Percentiles rank a stretch among this genome's conserved stretches.
Evolutionary conservation across 2,797 vertebrate species (phyloP).

Genomic region (Rhabdophis nuchalis): DNA sequence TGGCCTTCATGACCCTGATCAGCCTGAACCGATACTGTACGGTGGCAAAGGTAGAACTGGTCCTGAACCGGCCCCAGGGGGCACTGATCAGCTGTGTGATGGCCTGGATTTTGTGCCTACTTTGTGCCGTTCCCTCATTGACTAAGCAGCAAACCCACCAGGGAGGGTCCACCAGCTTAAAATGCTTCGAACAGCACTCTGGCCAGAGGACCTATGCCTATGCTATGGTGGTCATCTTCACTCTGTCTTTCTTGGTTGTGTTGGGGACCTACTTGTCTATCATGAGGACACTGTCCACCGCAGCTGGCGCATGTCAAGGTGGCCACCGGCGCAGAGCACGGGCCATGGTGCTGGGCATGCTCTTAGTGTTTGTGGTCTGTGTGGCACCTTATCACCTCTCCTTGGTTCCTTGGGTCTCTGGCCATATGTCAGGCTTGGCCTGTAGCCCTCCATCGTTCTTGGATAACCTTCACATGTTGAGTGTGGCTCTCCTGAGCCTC

Average conservation of each 20-base stretch:
- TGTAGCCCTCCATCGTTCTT: constrained; percentile 14
- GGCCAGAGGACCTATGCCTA: constrained; percentile 39
- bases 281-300: constrained; percentile 21
- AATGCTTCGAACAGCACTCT: constrained; percentile 58
- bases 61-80: constrained; percentile 9
- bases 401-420: constrained; percentile 60
- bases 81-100: constrained; percentile 27
- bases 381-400: constrained; percentile 65
- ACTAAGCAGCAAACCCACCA: constrained; percentile 44
- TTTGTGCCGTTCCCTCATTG: constrained; percentile 52
- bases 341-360: constrained; percentile 62
- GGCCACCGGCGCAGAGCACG: constrained; percentile 50
- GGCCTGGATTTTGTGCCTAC: constrained; percentile 58
- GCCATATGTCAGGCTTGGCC: fast-evolving
- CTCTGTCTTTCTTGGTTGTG: constrained; percentile 54
- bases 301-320: not conserved
- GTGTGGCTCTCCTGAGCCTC: constrained; percentile 64
- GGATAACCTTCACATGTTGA: constrained; percentile 50
- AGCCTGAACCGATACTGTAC: constrained; percentile 55
- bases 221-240: constrained; percentile 49
- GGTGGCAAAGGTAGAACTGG: not conserved
- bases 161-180: not conserved
- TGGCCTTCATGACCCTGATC: constrained; percentile 64
- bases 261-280: constrained; percentile 58
- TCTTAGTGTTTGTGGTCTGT: constrained; percentile 61